Base-by-base conservation (phyloP, 2,888 invertebrate genomes). In the Ligdia adustata region DNA sequence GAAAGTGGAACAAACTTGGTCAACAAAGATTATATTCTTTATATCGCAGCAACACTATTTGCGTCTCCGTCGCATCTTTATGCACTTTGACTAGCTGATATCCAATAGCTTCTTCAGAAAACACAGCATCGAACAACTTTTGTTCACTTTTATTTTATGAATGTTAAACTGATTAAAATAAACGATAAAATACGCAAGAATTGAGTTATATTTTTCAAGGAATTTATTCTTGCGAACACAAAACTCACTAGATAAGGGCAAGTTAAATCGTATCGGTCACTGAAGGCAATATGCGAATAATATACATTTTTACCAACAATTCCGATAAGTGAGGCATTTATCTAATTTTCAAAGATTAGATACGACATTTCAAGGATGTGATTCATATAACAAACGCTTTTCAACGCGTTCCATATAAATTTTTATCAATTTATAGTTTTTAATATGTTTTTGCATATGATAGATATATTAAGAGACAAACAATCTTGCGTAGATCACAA, bases 311-410 rank as follows among this genome's bases (percentile, higher is more conserved):
- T 46, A 59, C 68, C 74, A 78, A 82, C 79, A 76, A 79, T 79
- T 72, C 78, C 64, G 83, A 82, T 84, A 83, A 81, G 71, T 75
- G 41, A 62, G 51, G 50, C 58, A 71, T 72, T 82, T 87, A 86
- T 88, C 85, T 80, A 64, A 62, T 67, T 61, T 55, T 55, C 33
- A 58, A n/a, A 71, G 89, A 89, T 89, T 80, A 89, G 89, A 89
- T 88, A 88, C 64, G 72, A 60, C 57, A 60, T 60, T 74, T 82
- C 80, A 82, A 85, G 85, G 80, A 82, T 81, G 69, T 64, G 71
- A 75, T 72, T 77, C 70, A 70, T 59, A 37, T 44, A 18, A 49
- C 44, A 29, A 27, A 38, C 33, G 34, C 44, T 39, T 31, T 45
- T 20, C 28, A 24, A 16, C 24, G 14, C 35, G 44, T 31, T 38